phyloP scores from a whole-genome alignment of 2,888 invertebrate genomes.

The Hetaerina titia region DNA sequence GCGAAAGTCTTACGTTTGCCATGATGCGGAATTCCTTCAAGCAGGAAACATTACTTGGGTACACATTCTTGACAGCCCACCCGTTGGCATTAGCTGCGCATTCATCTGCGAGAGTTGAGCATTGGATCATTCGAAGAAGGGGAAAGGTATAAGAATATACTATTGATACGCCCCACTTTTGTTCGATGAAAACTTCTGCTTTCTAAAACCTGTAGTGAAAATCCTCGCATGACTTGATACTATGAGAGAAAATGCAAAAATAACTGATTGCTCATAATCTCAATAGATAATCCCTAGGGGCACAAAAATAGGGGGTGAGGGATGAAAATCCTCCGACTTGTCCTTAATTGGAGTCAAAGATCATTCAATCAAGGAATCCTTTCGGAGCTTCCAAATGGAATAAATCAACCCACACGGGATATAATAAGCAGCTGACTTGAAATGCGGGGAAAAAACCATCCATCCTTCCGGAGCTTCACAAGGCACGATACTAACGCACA shows the following conservation, averaged over 20 bases:
- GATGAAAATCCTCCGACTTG: neutral
- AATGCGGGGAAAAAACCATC: neutral
- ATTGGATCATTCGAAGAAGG: neutral
- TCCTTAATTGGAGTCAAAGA: neutral
- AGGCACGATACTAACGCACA: neutral
- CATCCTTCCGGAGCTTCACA: neutral
- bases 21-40: neutral
- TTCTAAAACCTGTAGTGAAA: slow-evolving; percentile 43
- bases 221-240: slow-evolving; percentile 6
- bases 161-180: slow-evolving; percentile 30
- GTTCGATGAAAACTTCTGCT: neutral
- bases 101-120: neutral
- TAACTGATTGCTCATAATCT: slow-evolving; percentile 8
- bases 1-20: too few species aligned
- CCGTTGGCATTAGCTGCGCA: neutral
- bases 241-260: neutral
- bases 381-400: neutral
- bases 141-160: neutral
- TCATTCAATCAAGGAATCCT: neutral
- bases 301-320: neutral
- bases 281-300: neutral
- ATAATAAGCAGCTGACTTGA: neutral
- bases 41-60: neutral
- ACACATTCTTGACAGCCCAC: neutral
- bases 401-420: neutral